A percentile compares a stretch with the other conserved stretches of the same genome.
Evolutionary conservation across 2,113 vertebrate species (phyloP).

Genomic region (Crotalus horridus): DNA sequence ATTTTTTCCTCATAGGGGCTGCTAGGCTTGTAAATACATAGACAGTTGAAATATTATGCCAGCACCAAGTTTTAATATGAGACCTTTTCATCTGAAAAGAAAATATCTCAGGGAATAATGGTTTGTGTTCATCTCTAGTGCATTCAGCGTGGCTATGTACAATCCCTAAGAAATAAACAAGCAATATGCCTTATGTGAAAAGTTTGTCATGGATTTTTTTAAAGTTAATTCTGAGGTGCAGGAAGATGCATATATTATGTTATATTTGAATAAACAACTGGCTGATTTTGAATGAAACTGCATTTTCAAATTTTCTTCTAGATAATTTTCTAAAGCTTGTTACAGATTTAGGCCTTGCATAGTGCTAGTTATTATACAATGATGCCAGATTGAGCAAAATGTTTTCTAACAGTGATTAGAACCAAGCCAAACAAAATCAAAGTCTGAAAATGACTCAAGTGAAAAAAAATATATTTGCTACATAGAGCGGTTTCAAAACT

Average conservation of each 20-base stretch:
- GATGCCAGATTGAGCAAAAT: background rate
- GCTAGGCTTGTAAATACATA: background rate
- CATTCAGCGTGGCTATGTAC: background rate
- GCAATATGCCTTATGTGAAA: background rate
- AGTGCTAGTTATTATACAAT: background rate
- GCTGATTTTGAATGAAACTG: background rate
- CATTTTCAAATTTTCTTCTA: slow-evolving; percentile 1
- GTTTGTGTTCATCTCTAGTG: background rate
- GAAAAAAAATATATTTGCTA: background rate
- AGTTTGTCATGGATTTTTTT: background rate
- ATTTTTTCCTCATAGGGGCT: background rate
- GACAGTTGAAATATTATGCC: background rate
- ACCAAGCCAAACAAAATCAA: background rate
- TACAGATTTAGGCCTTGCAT: background rate
- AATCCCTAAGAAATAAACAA: background rate
- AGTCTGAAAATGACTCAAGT: background rate
- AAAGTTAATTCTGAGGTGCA: background rate
- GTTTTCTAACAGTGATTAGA: background rate
- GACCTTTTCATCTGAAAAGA: background rate
- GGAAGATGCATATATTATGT: background rate
- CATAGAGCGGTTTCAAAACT: background rate
- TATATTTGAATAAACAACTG: background rate
- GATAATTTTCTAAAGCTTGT: slow-evolving; percentile 29
- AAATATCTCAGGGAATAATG: background rate
- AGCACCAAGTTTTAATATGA: slow-evolving; percentile 1